phyloP scores from a whole-genome alignment of 1,140 invertebrate genomes.

The Drosophila oshimai region DNA sequence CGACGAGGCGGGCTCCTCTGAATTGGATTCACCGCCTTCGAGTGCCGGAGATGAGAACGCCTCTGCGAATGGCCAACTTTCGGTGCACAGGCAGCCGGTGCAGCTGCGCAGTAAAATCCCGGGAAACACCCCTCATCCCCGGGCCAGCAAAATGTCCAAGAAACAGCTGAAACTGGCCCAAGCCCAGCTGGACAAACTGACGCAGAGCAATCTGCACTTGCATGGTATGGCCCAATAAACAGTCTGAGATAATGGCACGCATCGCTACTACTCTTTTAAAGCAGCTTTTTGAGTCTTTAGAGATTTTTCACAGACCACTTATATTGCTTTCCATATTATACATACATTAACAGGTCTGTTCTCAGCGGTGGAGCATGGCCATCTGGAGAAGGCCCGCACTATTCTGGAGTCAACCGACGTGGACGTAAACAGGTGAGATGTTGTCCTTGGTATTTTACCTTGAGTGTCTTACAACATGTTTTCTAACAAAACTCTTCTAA shows the following conservation, averaged over 20 bases:
- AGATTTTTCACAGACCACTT: background rate
- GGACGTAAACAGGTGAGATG: conserved; percentile 93
- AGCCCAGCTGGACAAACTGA: conserved; percentile 88
- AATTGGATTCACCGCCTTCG: conserved; percentile 6
- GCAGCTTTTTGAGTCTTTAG: background rate
- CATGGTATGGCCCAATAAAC: conserved; percentile 87
- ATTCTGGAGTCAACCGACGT: conserved; percentile 95
- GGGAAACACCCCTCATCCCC: conserved; percentile 83
- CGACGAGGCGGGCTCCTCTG: conserved; percentile 20
- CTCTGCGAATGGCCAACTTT: conserved; percentile 42
- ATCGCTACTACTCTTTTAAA: background rate
- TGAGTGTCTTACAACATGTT: background rate
- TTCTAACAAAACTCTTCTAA: conserved; percentile 29
- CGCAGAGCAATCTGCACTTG: conserved; percentile 93
- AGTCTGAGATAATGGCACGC: conserved; percentile 4
- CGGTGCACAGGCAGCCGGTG: conserved; percentile 65
- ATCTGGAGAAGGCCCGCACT: conserved; percentile 93
- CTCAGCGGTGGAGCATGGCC: conserved; percentile 95
- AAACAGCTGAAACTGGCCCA: conserved; percentile 86
- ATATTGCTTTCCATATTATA: background rate
- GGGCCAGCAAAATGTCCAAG: conserved; percentile 84
- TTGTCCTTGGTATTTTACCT: accelerated
- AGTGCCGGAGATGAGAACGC: conserved; percentile 49
- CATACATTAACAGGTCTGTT: conserved; percentile 89
- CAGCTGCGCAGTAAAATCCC: conserved; percentile 51